phyloP scores from a whole-genome alignment of 2,888 invertebrate species.

The Caenorhabditis doughertyi region DNA sequence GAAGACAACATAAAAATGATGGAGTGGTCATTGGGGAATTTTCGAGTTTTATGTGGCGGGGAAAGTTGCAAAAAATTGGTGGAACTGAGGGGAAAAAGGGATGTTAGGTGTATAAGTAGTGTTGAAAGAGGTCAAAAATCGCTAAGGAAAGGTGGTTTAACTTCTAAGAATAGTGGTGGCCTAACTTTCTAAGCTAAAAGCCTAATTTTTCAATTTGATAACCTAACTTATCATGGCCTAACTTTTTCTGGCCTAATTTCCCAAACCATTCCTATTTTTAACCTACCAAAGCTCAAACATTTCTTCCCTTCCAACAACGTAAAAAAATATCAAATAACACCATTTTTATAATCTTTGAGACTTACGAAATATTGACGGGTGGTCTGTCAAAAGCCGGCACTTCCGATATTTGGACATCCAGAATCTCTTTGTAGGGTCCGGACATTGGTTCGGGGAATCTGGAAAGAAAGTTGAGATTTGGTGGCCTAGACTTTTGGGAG shows the following conservation, averaged over 20 bases:
- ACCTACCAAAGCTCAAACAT: conserved; percentile 9
- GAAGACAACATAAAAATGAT: neutral
- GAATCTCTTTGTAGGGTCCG: conserved; percentile 75
- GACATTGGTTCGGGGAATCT: conserved; percentile 77
- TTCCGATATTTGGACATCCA: conserved; percentile 77
- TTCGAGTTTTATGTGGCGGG: no score
- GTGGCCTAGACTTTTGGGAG: neutral
- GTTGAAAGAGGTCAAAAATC: no score
- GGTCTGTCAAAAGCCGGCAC: conserved; percentile 81
- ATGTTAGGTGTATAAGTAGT: no score
- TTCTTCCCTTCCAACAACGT: neutral
- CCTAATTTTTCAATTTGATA: neutral
- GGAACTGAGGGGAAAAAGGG: neutral
- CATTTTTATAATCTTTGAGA: conserved; percentile 17
- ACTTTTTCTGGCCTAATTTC: neutral
- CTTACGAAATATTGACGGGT: conserved; percentile 80
- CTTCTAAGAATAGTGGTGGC: neutral
- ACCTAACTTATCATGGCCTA: conserved; percentile 1
- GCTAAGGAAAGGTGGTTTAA: neutral
- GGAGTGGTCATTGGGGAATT: neutral
- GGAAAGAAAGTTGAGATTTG: neutral
- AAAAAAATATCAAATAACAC: neutral
- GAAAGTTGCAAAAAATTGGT: neutral
- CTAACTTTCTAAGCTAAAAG: neutral
- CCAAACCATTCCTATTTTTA: neutral